These are phyloP conservation scores for Cricetomys ansorgei DNA, from an alignment of 2,113 vertebrate genomes.

Conservation along the genomic window DNA sequence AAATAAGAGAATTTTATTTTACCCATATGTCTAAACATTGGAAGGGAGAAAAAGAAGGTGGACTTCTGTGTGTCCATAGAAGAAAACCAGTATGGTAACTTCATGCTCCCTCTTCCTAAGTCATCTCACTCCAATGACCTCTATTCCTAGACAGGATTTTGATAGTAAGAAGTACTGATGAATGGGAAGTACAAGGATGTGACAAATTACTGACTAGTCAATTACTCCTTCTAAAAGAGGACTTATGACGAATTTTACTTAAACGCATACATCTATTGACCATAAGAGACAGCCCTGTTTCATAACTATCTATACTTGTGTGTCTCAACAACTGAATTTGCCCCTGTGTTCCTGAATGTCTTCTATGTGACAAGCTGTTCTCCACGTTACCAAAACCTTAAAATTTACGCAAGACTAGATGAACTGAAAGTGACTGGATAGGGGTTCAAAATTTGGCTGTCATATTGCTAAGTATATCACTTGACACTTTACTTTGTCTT, in stretches of 20 bases:
- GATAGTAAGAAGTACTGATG: neutral
- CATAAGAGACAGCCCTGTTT: neutral
- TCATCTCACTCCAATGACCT: neutral
- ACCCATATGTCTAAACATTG: neutral
- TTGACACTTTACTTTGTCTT: neutral
- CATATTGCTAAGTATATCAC: neutral
- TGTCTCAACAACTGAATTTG: neutral
- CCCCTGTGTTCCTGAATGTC: fast-evolving
- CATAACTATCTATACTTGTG: neutral
- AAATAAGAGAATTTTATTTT: neutral
- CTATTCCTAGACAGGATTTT: neutral
- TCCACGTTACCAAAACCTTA: neutral
- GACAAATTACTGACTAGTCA: neutral
- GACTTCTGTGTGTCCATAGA: neutral
- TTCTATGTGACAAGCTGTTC: neutral
- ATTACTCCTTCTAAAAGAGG: neutral
- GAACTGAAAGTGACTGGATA: neutral
- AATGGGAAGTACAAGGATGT: neutral
- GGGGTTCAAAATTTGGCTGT: neutral
- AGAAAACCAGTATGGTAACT: neutral
- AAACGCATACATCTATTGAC: neutral
- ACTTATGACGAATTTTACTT: constrained; percentile 14
- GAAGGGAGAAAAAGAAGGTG: neutral
- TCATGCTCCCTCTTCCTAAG: fast-evolving
- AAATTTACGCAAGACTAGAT: neutral